These are phyloP conservation scores for Channallabes apus DNA, from an alignment of 2,797 vertebrate species.

Conservation along the genomic window DNA sequence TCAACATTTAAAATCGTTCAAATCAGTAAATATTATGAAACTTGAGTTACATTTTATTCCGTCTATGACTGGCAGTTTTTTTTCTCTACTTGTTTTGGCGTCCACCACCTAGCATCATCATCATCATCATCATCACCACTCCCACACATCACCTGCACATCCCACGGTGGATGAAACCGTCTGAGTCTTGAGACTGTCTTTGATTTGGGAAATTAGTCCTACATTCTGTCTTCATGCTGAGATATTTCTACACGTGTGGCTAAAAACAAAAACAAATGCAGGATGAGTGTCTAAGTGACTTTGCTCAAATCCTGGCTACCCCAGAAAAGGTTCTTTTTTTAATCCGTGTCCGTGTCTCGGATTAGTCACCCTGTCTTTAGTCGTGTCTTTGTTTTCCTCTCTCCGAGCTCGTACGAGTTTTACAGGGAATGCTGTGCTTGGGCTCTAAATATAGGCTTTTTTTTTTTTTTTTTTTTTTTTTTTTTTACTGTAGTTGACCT, in stretches of 20 bases:
- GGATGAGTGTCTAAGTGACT: background rate
- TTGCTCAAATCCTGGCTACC: background rate
- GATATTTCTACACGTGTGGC: background rate
- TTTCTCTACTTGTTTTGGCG: background rate
- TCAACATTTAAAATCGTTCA: background rate
- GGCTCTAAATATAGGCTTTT: conserved; percentile 76
- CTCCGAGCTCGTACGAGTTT: conserved; percentile 67
- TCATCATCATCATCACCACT: too few species aligned
- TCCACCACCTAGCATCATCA: background rate
- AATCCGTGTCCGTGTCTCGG: conserved; percentile 5
- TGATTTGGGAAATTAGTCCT: background rate
- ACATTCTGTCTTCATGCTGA: background rate
- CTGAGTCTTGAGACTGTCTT: background rate
- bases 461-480: background rate
- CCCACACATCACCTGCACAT: background rate
- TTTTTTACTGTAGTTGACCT: conserved; percentile 75
- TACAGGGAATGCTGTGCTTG: conserved; percentile 69
- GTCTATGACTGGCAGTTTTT: background rate
- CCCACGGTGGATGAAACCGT: background rate
- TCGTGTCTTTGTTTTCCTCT: background rate
- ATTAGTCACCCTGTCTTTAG: background rate
- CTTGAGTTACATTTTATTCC: background rate
- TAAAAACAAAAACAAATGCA: background rate
- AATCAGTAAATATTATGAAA: background rate
- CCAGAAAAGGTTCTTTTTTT: background rate